These are phyloP conservation scores for Theristicus caerulescens DNA, from an alignment of 2,113 vertebrate species.

Conservation along the genomic window DNA sequence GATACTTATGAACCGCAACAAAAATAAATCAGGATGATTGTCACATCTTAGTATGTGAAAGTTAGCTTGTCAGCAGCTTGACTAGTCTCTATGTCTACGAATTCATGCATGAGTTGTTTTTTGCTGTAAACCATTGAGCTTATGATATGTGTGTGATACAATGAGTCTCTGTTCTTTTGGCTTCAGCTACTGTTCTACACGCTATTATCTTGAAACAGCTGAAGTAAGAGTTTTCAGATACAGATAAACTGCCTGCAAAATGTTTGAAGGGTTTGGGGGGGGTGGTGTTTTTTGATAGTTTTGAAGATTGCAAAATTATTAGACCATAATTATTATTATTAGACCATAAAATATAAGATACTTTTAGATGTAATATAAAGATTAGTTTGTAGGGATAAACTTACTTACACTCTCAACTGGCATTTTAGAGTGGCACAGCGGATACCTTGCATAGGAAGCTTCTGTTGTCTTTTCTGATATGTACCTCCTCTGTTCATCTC, in stretches of 20 bases:
- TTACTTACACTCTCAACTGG: not conserved
- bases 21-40: not conserved
- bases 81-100: not conserved
- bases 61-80: conserved; percentile 7
- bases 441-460: not conserved
- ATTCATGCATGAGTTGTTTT: not conserved
- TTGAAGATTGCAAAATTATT: not conserved
- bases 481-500: not conserved
- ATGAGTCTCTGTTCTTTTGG: conserved; percentile 44
- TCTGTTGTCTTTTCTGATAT: not conserved
- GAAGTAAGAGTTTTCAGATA: not conserved
- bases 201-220: not conserved
- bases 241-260: not conserved
- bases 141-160: not conserved
- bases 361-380: not conserved
- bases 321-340: not conserved
- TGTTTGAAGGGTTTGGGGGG: not conserved
- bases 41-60: not conserved
- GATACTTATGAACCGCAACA: not conserved
- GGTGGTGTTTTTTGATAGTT: not conserved
- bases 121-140: not conserved
- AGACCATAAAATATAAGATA: not conserved
- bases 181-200: conserved; percentile 5
- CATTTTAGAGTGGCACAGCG: not conserved
- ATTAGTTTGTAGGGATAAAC: not conserved